Conservation (phyloP, 2,113 vertebrate genomes). For the Chlorodrepanis virens region DNA sequence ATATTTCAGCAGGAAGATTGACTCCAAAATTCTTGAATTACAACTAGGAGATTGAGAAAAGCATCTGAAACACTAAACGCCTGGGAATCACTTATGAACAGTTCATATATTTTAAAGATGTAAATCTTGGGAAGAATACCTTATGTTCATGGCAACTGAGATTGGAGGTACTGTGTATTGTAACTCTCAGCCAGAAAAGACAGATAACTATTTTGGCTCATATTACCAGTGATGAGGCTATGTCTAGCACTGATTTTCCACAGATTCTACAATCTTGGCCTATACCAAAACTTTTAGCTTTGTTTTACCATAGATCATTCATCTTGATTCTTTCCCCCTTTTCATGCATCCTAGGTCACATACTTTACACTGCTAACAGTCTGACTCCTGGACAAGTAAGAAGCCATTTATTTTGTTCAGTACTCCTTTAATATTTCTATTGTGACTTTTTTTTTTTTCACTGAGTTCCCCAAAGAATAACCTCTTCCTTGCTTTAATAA, state of each 20-base stretch:
- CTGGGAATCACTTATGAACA: constrained; percentile 72
- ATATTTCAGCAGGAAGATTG: constrained; percentile 16
- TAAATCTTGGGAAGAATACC: constrained; percentile 77
- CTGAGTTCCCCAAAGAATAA: constrained; percentile 72
- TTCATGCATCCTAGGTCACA: constrained; percentile 73
- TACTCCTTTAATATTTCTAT: constrained; percentile 68
- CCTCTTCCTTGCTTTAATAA: constrained; percentile 79
- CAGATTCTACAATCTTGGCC: constrained; percentile 77
- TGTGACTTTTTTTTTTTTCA: constrained; percentile 69
- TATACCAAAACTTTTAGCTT: constrained; percentile 70
- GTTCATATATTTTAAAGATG: constrained; percentile 76
- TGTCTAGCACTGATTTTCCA: constrained; percentile 82
- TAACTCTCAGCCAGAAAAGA: constrained; percentile 76
- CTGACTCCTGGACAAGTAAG: constrained; percentile 69
- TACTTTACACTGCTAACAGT: constrained; percentile 66
- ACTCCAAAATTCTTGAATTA: constrained; percentile 52
- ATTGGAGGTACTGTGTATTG: constrained; percentile 67
- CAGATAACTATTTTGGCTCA: constrained; percentile 84
- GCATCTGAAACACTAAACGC: constrained; percentile 58
- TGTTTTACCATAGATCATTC: constrained; percentile 74
- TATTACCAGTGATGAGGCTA: constrained; percentile 79
- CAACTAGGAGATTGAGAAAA: constrained; percentile 49
- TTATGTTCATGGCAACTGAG: constrained; percentile 67
- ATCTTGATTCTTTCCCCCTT: constrained; percentile 54
- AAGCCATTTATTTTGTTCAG: constrained; percentile 71